phyloP scores from a whole-genome alignment of 2,888 invertebrate species.

The Drosophila pegasa region DNA sequence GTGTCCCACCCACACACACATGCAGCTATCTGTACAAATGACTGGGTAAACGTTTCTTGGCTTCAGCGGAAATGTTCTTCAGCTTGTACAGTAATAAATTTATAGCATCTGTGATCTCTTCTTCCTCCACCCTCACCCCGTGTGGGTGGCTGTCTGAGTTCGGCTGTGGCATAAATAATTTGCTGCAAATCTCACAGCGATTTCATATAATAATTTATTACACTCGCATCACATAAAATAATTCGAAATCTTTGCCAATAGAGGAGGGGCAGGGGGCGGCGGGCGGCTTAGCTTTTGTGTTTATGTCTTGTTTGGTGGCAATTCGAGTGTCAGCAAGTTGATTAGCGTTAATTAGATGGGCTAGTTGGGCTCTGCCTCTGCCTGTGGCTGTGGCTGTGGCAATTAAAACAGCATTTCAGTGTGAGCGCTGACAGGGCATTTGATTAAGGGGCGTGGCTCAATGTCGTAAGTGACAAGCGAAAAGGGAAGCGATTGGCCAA shows the following conservation, averaged over 20 bases:
- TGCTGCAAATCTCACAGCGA: slow-evolving; percentile 63
- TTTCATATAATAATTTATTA: slow-evolving; percentile 69
- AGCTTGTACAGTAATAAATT: slow-evolving; percentile 61
- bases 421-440: slow-evolving; percentile 36
- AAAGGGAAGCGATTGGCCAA: not conserved
- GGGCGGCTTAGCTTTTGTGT: slow-evolving; percentile 30
- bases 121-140: not conserved
- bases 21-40: slow-evolving; percentile 42
- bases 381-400: slow-evolving; percentile 26
- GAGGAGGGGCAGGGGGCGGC: not conserved
- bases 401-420: slow-evolving; percentile 44
- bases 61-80: slow-evolving; percentile 54
- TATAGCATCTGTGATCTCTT: slow-evolving; percentile 49
- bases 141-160: slow-evolving; percentile 22
- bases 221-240: slow-evolving; percentile 37
- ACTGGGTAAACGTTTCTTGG: slow-evolving; percentile 54
- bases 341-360: slow-evolving; percentile 69
- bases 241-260: slow-evolving; percentile 22
- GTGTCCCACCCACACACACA: slow-evolving; percentile 1
- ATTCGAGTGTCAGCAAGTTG: slow-evolving; percentile 64
- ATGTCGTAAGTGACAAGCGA: slow-evolving; percentile 40
- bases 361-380: not conserved
- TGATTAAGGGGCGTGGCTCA: slow-evolving; percentile 52
- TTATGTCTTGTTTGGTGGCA: slow-evolving; percentile 26
- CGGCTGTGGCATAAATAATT: slow-evolving; percentile 65